Conservation (phyloP, 2,797 vertebrate genomes). For the Pristis pectinata region DNA sequence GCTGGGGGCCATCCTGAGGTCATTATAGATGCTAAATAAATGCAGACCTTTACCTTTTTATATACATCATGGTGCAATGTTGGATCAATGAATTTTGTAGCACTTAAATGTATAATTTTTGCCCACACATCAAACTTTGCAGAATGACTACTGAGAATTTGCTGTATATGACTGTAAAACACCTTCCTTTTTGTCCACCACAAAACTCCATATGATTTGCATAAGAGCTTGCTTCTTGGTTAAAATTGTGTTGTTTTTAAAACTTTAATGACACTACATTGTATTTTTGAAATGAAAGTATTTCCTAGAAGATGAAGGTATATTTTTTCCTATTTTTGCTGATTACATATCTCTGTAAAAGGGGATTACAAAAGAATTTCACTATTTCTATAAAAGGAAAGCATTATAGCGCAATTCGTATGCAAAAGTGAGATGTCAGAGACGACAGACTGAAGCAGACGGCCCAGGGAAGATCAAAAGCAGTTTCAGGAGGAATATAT, state of each 20-base stretch:
- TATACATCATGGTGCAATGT: not conserved
- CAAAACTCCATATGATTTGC: not conserved
- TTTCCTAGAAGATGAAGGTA: not conserved
- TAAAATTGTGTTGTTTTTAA: not conserved
- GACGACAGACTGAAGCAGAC: not conserved
- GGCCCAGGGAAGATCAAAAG: conserved; percentile 28
- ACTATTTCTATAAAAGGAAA: not conserved
- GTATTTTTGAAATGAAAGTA: not conserved
- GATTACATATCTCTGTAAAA: not conserved
- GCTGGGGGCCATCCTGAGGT: not conserved
- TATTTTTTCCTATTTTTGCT: not conserved
- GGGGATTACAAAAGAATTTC: not conserved
- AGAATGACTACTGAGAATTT: not conserved
- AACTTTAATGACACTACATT: not conserved
- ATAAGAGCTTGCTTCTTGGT: not conserved
- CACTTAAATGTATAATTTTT: not conserved
- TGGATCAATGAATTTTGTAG: not conserved
- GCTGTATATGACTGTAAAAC: not conserved
- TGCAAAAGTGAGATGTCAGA: not conserved
- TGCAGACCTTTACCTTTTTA: not conserved
- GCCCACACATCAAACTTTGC: not conserved
- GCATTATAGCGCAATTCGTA: not conserved
- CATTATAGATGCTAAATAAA: not conserved
- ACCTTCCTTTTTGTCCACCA: not conserved
- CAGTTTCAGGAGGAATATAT: conserved; percentile 22